Percentiles rank a stretch among this genome's conserved stretches.
phyloP scores from a whole-genome alignment of 2,113 vertebrate species.

The Catharus bicknelli region DNA sequence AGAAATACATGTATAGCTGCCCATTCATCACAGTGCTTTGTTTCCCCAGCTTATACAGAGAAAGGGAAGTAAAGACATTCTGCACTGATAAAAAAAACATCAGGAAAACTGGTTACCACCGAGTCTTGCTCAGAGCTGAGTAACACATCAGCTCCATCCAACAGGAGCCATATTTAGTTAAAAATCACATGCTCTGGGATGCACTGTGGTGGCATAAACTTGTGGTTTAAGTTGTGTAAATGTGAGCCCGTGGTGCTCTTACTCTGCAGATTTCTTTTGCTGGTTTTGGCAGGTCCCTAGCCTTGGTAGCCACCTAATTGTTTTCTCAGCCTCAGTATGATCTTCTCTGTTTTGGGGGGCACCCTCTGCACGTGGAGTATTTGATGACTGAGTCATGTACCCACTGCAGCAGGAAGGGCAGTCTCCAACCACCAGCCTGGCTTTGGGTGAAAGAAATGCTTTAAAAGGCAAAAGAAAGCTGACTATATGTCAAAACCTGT shows the following conservation, averaged over 20 bases:
- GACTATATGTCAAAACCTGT: not conserved
- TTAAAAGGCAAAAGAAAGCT: not conserved
- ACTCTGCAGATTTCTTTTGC: not conserved
- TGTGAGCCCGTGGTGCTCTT: not conserved
- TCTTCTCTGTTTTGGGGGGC: not conserved
- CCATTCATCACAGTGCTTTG: not conserved
- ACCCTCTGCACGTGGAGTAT: not conserved
- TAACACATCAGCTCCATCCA: not conserved
- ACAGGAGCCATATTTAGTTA: not conserved
- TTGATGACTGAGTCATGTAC: not conserved
- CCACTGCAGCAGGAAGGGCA: not conserved
- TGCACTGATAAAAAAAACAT: not conserved
- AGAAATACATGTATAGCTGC: not conserved
- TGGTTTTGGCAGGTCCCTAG: not conserved
- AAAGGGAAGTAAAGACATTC: not conserved
- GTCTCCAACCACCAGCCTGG: not conserved
- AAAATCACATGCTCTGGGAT: not conserved
- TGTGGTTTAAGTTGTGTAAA: not conserved
- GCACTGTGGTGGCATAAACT: not conserved
- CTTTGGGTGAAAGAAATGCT: not conserved
- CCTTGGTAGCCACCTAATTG: not conserved
- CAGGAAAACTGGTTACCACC: not conserved
- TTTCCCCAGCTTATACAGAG: not conserved
- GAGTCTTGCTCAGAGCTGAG: not conserved
- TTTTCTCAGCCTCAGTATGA: not conserved